Conservation (phyloP, 30 jellyfish, hydroid and myxozoan genomes). For the Cassiopea andromeda region DNA sequence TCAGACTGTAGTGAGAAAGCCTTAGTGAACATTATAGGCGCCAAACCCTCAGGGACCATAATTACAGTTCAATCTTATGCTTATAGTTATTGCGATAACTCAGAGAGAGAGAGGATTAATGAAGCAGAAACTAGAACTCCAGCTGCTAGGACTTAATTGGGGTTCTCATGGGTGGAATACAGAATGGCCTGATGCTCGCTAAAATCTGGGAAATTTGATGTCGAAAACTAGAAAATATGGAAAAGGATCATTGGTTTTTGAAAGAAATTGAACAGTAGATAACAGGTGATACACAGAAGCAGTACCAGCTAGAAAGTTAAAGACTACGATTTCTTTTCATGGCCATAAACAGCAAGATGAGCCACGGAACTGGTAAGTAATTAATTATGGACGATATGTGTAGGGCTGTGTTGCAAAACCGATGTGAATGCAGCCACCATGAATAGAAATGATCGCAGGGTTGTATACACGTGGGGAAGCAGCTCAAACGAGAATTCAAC, state of each 20-base stretch:
- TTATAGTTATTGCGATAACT: background rate
- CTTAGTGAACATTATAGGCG: too few relatives aligned
- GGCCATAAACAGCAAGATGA: background rate
- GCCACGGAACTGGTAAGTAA: conserved; percentile 54
- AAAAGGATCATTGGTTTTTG: conserved; percentile 55
- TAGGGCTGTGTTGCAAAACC: conserved; percentile 17
- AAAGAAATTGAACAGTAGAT: conserved; percentile 72
- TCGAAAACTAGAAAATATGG: background rate
- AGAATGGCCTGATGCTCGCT: background rate
- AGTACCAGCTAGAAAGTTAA: conserved; percentile 61
- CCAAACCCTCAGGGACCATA: too few relatives aligned
- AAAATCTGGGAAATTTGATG: background rate
- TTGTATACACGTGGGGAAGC: conserved; percentile 29
- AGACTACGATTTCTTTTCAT: conserved; percentile 67
- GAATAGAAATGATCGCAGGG: conserved; percentile 31
- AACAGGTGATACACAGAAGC: conserved; percentile 39
- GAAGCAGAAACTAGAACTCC: background rate
- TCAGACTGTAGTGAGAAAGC: too few relatives aligned
- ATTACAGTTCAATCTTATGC: background rate
- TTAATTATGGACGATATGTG: conserved; percentile 46
- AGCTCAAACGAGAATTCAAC: background rate
- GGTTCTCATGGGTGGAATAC: background rate
- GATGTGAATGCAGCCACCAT: conserved; percentile 55
- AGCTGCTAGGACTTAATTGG: background rate
- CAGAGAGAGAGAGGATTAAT: background rate